Evolutionary conservation across 2,113 vertebrate species (phyloP).

Genomic region (Hyperopisus bebe): DNA sequence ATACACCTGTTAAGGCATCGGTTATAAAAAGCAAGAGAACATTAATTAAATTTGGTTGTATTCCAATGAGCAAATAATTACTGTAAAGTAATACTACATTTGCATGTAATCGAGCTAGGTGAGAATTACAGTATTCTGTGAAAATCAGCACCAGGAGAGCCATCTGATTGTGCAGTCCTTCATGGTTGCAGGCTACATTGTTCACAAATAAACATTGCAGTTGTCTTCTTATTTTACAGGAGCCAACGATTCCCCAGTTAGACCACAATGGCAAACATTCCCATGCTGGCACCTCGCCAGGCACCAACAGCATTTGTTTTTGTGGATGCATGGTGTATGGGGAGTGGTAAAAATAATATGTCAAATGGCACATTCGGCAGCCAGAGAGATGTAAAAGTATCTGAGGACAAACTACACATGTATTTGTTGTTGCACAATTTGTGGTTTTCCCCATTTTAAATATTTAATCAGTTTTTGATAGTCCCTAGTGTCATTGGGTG

Average conservation of each 20-base stretch:
- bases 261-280: not conserved
- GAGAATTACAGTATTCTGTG: not conserved
- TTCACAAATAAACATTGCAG: not conserved
- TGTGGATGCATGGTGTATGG: not conserved
- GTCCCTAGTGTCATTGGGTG: not conserved
- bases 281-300: not conserved
- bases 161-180: not conserved
- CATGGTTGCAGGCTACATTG: not conserved
- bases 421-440: not conserved
- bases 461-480: not conserved
- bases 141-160: not conserved
- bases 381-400: not conserved
- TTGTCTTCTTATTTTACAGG: not conserved
- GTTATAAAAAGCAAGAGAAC: not conserved
- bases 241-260: not conserved
- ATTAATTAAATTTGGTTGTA: not conserved
- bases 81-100: not conserved
- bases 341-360: not conserved
- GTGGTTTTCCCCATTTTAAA: not conserved
- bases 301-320: not conserved
- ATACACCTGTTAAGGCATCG: too few relatives aligned
- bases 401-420: not conserved
- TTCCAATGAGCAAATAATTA: constrained; percentile 3
- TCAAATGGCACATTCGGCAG: not conserved
- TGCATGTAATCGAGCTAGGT: not conserved